These are phyloP conservation scores for Tinea pellionella DNA, from an alignment of 2,888 invertebrate genomes.

Conservation along the genomic window DNA sequence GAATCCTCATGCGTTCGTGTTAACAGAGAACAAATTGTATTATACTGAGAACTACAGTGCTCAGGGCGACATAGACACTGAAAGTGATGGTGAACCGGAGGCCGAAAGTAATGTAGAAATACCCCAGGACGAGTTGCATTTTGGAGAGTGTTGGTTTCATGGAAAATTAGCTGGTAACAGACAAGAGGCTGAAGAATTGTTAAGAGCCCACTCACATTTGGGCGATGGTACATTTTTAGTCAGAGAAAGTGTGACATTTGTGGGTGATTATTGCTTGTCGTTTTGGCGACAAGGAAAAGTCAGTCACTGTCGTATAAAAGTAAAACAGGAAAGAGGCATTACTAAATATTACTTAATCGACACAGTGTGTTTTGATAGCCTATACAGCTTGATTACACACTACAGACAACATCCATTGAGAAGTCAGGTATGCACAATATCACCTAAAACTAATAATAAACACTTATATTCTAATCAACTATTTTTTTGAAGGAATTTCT, in stretches of 20 bases:
- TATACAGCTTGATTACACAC: constrained; percentile 91
- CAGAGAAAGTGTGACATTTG: constrained; percentile 93
- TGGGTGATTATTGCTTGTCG: constrained; percentile 94
- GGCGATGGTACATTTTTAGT: constrained; percentile 95
- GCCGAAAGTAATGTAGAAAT: constrained; percentile 71
- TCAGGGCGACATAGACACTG: constrained; percentile 64
- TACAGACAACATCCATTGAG: constrained; percentile 88
- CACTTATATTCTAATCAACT: neutral
- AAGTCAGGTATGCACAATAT: constrained; percentile 74
- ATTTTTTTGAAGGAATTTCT: constrained; percentile 77
- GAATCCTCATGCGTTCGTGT: constrained; percentile 93
- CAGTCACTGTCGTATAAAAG: constrained; percentile 91
- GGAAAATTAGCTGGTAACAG: constrained; percentile 85
- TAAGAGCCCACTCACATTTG: constrained; percentile 80
- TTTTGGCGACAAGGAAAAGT: constrained; percentile 92
- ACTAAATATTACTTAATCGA: constrained; percentile 93
- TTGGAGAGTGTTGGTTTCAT: constrained; percentile 95
- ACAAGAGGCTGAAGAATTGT: constrained; percentile 81
- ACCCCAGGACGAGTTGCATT: constrained; percentile 89
- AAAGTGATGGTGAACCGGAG: constrained; percentile 72
- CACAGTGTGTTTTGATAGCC: constrained; percentile 87
- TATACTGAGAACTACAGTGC: constrained; percentile 79
- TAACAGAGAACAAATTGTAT: constrained; percentile 88
- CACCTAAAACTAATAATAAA: too few relatives aligned
- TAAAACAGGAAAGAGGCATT: constrained; percentile 88